Percentiles rank a stretch among this genome's conserved stretches.
Evolutionary conservation across 2,113 vertebrate species (phyloP).

Genomic region (Lamprologus tigripictilis): DNA sequence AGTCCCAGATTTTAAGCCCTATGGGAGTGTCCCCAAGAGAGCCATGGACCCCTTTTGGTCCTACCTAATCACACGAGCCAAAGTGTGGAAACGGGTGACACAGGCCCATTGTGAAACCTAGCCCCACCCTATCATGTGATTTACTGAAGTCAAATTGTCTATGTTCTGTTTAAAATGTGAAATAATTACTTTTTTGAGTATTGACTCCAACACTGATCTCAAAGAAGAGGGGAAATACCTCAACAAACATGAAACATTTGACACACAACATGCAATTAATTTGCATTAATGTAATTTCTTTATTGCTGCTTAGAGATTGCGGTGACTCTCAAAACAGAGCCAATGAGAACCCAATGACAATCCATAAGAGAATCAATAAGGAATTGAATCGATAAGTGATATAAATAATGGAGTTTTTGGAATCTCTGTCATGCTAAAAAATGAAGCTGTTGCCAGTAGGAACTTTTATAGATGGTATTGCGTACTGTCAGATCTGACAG

Average conservation of each 20-base stretch:
- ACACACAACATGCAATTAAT: not conserved
- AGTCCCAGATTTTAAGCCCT: not conserved
- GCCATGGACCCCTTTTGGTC: not conserved
- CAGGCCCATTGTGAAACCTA: not conserved
- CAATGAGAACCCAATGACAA: not conserved
- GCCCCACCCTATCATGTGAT: not conserved
- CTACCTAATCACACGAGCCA: not conserved
- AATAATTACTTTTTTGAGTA: not conserved
- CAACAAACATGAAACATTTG: not conserved
- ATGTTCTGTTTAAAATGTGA: not conserved
- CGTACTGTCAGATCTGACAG: not conserved
- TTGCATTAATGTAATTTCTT: not conserved
- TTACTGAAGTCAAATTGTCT: not conserved
- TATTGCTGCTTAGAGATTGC: not conserved
- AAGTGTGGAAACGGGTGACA: not conserved
- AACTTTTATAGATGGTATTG: not conserved
- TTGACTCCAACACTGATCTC: not conserved
- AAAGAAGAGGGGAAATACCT: not conserved
- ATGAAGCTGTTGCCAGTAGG: not conserved
- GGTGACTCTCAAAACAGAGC: not conserved
- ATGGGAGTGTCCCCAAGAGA: not conserved
- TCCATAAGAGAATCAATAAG: not conserved
- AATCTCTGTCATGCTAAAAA: not conserved
- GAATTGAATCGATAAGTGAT: not conserved
- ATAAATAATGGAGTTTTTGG: not conserved